phyloP scores from a whole-genome alignment of 1,140 invertebrate genomes.

The Papilio machaon region DNA sequence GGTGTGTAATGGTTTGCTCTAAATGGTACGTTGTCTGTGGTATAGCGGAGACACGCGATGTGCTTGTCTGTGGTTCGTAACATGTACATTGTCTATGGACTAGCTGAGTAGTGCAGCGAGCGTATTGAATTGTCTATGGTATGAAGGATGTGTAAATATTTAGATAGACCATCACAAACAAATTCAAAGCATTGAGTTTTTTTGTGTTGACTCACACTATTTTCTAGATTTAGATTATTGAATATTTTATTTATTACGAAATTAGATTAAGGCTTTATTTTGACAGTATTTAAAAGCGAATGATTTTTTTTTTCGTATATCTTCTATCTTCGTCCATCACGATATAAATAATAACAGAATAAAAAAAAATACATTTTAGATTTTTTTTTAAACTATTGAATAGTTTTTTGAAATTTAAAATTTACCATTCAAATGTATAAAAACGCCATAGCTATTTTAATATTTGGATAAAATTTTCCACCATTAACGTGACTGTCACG shows the following conservation, averaged over 20 bases:
- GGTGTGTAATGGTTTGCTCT: neutral
- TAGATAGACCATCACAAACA: conserved; percentile 16
- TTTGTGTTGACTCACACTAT: neutral
- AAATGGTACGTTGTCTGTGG: neutral
- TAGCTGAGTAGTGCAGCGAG: neutral
- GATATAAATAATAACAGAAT: neutral
- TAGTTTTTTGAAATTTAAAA: neutral
- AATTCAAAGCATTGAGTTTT: conserved; percentile 1
- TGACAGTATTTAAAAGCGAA: conserved; percentile 11
- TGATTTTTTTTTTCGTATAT: neutral
- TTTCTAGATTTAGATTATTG: conserved; percentile 9
- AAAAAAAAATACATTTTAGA: neutral
- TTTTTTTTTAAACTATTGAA: neutral
- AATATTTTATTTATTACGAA: conserved; percentile 20
- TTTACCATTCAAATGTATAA: neutral
- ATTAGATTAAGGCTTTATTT: conserved; percentile 20
- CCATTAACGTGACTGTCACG: no score
- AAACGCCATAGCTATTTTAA: neutral
- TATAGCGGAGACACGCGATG: neutral
- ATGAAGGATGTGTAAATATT: neutral
- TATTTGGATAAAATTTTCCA: neutral
- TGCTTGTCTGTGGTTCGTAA: neutral
- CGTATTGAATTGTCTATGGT: neutral
- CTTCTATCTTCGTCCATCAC: neutral
- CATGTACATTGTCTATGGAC: neutral